A percentile compares a stretch with the other conserved stretches of the same genome.
Conservation (phyloP, 2,888 invertebrate species). For the Apodemia hepburni region DNA sequence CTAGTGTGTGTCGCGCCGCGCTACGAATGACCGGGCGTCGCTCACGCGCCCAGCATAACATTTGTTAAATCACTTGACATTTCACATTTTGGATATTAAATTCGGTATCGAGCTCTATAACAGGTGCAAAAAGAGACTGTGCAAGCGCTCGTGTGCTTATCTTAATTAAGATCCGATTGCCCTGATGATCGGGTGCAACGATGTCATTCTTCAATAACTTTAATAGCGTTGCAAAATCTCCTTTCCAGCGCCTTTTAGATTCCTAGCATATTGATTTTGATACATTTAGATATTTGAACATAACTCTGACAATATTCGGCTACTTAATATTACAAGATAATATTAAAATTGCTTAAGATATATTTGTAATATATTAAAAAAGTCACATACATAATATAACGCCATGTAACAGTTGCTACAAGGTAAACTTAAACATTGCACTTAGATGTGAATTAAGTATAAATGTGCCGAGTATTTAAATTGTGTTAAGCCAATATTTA, state of each 20-base stretch:
- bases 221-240: conserved; percentile 58
- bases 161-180: conserved; percentile 49
- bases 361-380: conserved; percentile 30
- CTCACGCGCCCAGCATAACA: conserved; percentile 57
- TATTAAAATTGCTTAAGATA: conserved; percentile 31
- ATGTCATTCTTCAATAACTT: conserved; percentile 66
- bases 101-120: conserved; percentile 49
- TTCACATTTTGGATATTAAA: conserved; percentile 58
- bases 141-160: conserved; percentile 44
- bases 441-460: no score
- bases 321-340: conserved; percentile 7
- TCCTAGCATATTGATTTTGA: conserved; percentile 35
- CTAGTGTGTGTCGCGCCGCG: conserved; percentile 77
- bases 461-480: no score
- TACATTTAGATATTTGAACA: conserved; percentile 20
- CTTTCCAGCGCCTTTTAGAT: conserved; percentile 39
- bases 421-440: background rate
- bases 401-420: conserved; percentile 14
- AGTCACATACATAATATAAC: conserved; percentile 4
- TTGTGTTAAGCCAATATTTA: no score
- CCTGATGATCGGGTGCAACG: conserved; percentile 63
- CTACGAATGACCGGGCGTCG: conserved; percentile 59
- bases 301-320: conserved; percentile 10
- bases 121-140: conserved; percentile 60
- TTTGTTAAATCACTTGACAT: conserved; percentile 73